Evolutionary conservation across 2,113 vertebrate species (phyloP), one percentile per base, ranked within the genome.

Genomic region (Oreochromis aureus): DNA sequence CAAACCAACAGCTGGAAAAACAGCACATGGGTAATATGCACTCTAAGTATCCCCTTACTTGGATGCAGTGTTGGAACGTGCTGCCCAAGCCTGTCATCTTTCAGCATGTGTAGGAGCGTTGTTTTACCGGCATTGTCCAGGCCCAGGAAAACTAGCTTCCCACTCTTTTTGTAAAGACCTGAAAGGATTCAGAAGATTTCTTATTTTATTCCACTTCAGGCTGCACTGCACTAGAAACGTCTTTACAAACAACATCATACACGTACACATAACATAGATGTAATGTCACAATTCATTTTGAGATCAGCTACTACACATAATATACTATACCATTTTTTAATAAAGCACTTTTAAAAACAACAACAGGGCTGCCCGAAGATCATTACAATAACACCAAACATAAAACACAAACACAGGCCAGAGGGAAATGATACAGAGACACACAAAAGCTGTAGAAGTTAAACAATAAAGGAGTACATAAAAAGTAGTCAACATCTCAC

Each of bases 51-150:
- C 3, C 80, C 80, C 89, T 95, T 96, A 99, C 99, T 99, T 69
- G 99, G 98, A 94, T 99, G 98, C 83, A 99, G 95, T 1, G 99
- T 99, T 18, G 98, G 98, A 59, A 99, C 98, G 2, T 99, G 99
- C 80, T 98, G 98, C 10, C 98, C 98, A 69, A 99, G 96, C 93
- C 98, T 93, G 94, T 99, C 98, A 54, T 99, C 98, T 94, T 99
- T 99, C 34, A 99, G 96, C 98, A 99, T 99, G 92, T 99, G 98
- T 71, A 99, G 96, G 87, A 99, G 97, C 18, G 99, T 99, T 83
- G 98, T 99, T 97, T 99, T 99, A 61, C 99, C 99, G 0, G 98
- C 98, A 48, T 99, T 99, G 93, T 99, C 99, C 95, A 99, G 94
- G 13, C 98, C 99, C 91, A 99, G 96, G 93, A 99, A 99, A 36